phyloP scores from a whole-genome alignment of 2,797 vertebrate genomes.

The Numenius phaeopus region DNA sequence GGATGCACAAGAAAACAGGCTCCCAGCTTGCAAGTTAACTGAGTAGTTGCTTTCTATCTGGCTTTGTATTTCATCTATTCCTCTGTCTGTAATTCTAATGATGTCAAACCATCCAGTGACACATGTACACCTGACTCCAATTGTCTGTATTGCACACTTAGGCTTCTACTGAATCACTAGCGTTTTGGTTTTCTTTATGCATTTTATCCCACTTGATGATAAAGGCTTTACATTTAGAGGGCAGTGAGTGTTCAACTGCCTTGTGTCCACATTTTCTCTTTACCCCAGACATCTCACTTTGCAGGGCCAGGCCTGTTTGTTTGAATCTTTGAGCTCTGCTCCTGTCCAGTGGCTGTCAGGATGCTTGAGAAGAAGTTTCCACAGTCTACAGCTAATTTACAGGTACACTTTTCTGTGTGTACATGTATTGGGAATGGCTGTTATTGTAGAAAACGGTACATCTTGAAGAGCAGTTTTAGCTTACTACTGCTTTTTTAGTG shows the following conservation, averaged over 20 bases:
- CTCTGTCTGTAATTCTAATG: neutral
- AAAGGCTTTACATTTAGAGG: neutral
- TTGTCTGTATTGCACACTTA: neutral
- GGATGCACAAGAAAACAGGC: neutral
- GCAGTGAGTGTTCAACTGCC: neutral
- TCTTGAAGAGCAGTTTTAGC: neutral
- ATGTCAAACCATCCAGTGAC: neutral
- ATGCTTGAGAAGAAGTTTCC: neutral
- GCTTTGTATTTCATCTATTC: neutral
- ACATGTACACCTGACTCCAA: neutral
- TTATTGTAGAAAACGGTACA: neutral
- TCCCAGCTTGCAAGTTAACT: neutral
- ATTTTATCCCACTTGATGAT: neutral
- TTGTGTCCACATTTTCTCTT: neutral
- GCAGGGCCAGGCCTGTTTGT: neutral
- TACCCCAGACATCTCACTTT: neutral
- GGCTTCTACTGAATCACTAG: neutral
- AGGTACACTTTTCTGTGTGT: neutral
- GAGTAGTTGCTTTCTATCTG: neutral
- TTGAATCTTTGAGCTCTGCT: constrained; percentile 8
- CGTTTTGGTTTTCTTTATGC: neutral
- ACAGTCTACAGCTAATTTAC: neutral
- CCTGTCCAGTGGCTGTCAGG: neutral
- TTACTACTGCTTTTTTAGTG: neutral
- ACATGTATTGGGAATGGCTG: neutral